Evolutionary conservation across 2,113 vertebrate species (phyloP).

Genomic region (Mus pahari): DNA sequence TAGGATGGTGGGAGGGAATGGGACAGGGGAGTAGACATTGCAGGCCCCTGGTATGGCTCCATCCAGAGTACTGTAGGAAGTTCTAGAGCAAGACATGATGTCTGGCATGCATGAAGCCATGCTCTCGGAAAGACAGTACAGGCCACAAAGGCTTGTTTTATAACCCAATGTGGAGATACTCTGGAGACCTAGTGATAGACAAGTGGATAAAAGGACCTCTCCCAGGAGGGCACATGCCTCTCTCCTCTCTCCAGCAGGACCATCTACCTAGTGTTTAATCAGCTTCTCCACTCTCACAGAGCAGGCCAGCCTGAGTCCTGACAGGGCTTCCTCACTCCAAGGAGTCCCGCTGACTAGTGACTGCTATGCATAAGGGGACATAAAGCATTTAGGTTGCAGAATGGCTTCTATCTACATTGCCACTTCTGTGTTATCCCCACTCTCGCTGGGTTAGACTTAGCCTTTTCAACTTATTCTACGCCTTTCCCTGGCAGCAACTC

Average conservation of each 20-base stretch:
- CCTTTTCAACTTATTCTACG: no score
- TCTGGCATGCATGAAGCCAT: rapidly evolving
- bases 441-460: not conserved
- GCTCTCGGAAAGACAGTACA: not conserved
- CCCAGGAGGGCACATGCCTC: not conserved
- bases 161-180: rapidly evolving
- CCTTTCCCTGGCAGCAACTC: not conserved
- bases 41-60: not conserved
- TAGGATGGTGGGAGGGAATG: no score
- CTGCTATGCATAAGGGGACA: not conserved
- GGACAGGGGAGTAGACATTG: no score
- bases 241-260: no score
- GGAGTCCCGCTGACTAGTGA: not conserved
- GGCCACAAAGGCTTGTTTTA: not conserved
- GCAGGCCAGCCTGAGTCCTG: not conserved
- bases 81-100: not conserved
- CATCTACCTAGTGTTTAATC: rapidly evolving
- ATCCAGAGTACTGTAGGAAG: not conserved
- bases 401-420: rapidly evolving
- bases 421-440: rapidly evolving
- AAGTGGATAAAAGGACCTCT: not conserved
- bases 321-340: not conserved
- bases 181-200: not conserved
- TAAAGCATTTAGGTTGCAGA: rapidly evolving
- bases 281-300: rapidly evolving